phyloP scores from a whole-genome alignment of 2,888 invertebrate genomes.

The Agrochola lota region DNA sequence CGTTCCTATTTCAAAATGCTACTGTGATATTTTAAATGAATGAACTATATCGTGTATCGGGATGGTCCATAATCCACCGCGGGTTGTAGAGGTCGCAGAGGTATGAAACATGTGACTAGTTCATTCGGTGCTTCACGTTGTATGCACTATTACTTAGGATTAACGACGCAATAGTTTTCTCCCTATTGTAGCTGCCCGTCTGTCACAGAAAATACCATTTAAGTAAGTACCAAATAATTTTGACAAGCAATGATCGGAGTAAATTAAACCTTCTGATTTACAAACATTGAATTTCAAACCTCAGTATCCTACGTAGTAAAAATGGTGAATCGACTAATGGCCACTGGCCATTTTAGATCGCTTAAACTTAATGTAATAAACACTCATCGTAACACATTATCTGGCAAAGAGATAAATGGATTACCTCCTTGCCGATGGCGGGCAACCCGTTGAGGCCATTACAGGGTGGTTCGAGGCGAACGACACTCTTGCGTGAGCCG shows the following conservation, averaged over 20 bases:
- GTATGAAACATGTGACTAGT: slow-evolving; percentile 64
- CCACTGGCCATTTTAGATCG: background rate
- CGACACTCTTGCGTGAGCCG: slow-evolving; percentile 91
- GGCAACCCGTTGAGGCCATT: slow-evolving; percentile 91
- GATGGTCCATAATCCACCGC: slow-evolving; percentile 47
- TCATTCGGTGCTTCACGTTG: slow-evolving; percentile 64
- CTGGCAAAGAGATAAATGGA: slow-evolving; percentile 81
- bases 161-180: slow-evolving; percentile 51
- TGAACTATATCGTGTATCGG: slow-evolving; percentile 25
- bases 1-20: slow-evolving; percentile 10
- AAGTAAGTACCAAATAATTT: slow-evolving; percentile 12
- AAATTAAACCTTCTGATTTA: background rate
- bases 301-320: background rate
- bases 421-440: slow-evolving; percentile 91
- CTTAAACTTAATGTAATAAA: slow-evolving; percentile 34
- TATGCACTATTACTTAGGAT: slow-evolving; percentile 59
- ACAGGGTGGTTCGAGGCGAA: slow-evolving; percentile 92
- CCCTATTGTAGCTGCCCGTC: slow-evolving; percentile 10
- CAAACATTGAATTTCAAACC: slow-evolving; percentile 15
- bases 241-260: background rate
- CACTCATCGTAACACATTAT: slow-evolving; percentile 56
- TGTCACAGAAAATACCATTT: slow-evolving; percentile 16
- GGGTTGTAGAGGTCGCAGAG: slow-evolving; percentile 32
- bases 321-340: background rate
- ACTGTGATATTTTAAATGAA: slow-evolving; percentile 12